Base-by-base conservation (phyloP, 2,113 vertebrate genomes). In the Phaethornis superciliosus region DNA sequence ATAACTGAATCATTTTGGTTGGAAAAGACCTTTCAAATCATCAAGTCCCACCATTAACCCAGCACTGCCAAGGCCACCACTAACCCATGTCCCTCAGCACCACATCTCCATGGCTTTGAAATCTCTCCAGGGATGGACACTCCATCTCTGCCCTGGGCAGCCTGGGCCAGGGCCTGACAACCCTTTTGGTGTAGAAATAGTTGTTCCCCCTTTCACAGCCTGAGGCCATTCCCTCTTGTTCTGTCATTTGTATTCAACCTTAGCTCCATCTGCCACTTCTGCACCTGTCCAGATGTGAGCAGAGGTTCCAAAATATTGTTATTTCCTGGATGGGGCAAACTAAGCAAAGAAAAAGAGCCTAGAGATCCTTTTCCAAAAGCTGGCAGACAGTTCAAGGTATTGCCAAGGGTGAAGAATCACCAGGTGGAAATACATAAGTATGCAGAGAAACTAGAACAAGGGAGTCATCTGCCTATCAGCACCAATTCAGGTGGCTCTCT, bases 381-480 rank as follows among this genome's bases (percentile, higher is more conserved):
- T 68, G 75, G 10, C 63, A 86, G 59, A 27, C 15, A 44, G 40
- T 35, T 59, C 19, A 16, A 77, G 59, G 64, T 49, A 40, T 74
- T 87, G 59, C 54, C 63, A 59, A 33, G 32, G 60, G 27, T 89
- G 49, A 88, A 46, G 81, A 85, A 93, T 60, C 51, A 52, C 88
- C 71, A 47, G 49, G 79, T 67, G 30, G 65, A 91, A 93, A 85
- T 12, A 24, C 11, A 1, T 8, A 63, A 94, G 71, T n/a, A 44
- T 0, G 0, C 28, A 49, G 56, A 23, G 60, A 90, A 75, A 64
- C 35, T 21, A 58, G 85, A 90, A 52, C 12, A 56, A 80, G 78
- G 67, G 88, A 90, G 60, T 85, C 85, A 88, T 91, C 85, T 88
- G 68, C 82, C 91, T 93, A 94, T 94, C 94, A 91, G 95, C 85